Evolutionary conservation across 1,140 invertebrate genomes (phyloP).

Genomic region (Diorhabda sublineata): DNA sequence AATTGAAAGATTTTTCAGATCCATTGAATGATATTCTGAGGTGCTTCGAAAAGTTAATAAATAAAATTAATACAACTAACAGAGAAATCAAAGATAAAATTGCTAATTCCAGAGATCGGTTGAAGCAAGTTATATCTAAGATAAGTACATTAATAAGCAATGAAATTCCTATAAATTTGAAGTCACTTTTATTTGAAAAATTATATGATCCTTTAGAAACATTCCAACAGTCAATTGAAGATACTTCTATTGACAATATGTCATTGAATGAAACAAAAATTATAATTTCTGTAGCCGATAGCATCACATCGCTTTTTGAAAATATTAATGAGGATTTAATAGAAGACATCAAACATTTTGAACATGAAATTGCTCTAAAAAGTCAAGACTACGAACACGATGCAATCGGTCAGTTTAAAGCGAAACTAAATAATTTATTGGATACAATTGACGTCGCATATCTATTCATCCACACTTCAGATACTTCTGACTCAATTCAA

Average conservation of each 20-base stretch:
- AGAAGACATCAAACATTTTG: not conserved
- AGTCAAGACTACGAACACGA: not conserved
- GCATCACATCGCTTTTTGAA: conserved; percentile 16
- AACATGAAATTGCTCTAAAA: not conserved
- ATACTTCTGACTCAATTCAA: not conserved
- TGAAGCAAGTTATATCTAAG: conserved; percentile 29
- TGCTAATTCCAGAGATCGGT: conserved; percentile 24
- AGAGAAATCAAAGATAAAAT: conserved; percentile 41
- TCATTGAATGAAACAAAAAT: not conserved
- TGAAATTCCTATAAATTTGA: not conserved
- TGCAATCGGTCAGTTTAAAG: not conserved
- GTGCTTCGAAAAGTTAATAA: conserved; percentile 46
- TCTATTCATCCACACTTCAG: not conserved
- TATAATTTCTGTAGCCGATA: not conserved
- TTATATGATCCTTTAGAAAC: conserved; percentile 35
- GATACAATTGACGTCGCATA: not conserved
- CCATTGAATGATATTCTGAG: conserved; percentile 50
- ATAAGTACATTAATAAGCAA: conserved; percentile 18
- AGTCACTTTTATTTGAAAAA: conserved; percentile 25
- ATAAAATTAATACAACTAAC: conserved; percentile 34
- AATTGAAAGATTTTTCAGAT: conserved; percentile 45
- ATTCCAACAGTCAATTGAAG: conserved; percentile 16
- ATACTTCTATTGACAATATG: not conserved
- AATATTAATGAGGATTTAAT: conserved; percentile 25
- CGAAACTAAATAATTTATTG: not conserved